These are phyloP conservation scores for Rhynchomys soricoides DNA, from an alignment of 2,113 vertebrate species.

Conservation along the genomic window DNA sequence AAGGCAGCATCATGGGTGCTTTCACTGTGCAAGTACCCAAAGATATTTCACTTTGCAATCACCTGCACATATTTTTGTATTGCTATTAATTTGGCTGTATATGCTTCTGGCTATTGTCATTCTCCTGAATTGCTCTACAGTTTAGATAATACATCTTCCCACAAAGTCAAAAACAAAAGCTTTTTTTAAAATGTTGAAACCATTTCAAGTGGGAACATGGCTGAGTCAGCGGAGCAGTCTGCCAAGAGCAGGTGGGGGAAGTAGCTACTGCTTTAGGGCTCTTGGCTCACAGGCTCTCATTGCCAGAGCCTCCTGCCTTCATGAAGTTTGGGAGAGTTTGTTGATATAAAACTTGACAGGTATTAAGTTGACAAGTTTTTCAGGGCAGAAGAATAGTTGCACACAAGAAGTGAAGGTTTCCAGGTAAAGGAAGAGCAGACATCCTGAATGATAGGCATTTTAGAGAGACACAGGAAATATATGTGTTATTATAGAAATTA, in stretches of 20 bases:
- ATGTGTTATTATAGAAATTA: not conserved
- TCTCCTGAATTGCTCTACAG: slow-evolving; percentile 9
- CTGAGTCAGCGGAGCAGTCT: slow-evolving; percentile 18
- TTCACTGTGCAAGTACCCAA: slow-evolving; percentile 9
- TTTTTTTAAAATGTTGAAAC: not conserved
- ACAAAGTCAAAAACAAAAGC: slow-evolving; percentile 66
- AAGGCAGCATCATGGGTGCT: not conserved
- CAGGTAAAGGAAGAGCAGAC: not conserved
- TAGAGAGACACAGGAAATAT: not conserved
- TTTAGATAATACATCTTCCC: slow-evolving; percentile 28
- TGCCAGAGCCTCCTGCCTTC: slow-evolving; percentile 1
- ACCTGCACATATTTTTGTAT: slow-evolving; percentile 43
- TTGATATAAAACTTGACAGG: slow-evolving; percentile 4
- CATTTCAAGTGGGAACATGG: slow-evolving; percentile 19
- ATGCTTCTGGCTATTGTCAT: slow-evolving; percentile 1
- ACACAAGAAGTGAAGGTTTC: not conserved
- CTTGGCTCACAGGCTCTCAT: not conserved
- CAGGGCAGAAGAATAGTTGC: not conserved
- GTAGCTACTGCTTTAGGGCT: not conserved
- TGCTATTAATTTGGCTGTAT: slow-evolving; percentile 10
- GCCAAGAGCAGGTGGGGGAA: slow-evolving; percentile 18
- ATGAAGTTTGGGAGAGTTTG: not conserved
- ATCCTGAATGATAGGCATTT: not conserved
- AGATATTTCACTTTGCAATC: slow-evolving; percentile 29
- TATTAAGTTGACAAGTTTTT: not conserved